Evolutionary conservation across 2,113 vertebrate genomes (phyloP).

Genomic region (Alosa alosa): DNA sequence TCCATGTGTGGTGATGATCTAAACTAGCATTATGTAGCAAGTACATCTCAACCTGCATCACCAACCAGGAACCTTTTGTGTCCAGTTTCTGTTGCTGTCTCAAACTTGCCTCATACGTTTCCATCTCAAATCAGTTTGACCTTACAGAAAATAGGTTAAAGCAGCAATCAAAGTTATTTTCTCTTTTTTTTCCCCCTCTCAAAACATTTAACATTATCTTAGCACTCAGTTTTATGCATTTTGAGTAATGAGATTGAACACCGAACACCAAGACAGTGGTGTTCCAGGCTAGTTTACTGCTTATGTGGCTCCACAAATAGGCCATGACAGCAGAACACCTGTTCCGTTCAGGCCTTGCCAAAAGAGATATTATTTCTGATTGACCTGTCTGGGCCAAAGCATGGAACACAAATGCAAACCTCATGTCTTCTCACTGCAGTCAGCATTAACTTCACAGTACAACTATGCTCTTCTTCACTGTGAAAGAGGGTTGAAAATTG

Average conservation of each 20-base stretch:
- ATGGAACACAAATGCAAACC: constrained; percentile 16
- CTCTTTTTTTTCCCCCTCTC: not conserved
- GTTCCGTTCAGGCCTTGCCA: constrained; percentile 54
- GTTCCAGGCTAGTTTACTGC: constrained; percentile 33
- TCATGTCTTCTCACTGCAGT: constrained; percentile 19
- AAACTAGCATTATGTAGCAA: not conserved
- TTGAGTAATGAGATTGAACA: constrained; percentile 44
- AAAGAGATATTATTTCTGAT: constrained; percentile 55
- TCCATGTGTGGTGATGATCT: not conserved
- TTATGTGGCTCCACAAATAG: constrained; percentile 49
- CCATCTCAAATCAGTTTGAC: constrained; percentile 8
- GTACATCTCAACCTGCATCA: not conserved
- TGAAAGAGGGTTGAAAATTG: not conserved
- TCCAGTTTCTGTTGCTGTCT: not conserved
- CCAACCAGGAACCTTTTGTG: not conserved
- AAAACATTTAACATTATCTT: constrained; percentile 53
- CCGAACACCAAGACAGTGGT: constrained; percentile 50
- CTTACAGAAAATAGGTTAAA: constrained; percentile 11
- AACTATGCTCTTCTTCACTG: not conserved
- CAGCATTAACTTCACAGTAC: not conserved
- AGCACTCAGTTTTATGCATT: constrained; percentile 61
- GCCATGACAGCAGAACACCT: constrained; percentile 55
- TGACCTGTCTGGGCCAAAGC: constrained; percentile 37
- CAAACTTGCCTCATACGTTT: not conserved
- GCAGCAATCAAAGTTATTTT: not conserved